These are phyloP conservation scores for Sinodicranocentrus sp. DNA, from an alignment of 2,888 invertebrate genomes.

Conservation along the genomic window DNA sequence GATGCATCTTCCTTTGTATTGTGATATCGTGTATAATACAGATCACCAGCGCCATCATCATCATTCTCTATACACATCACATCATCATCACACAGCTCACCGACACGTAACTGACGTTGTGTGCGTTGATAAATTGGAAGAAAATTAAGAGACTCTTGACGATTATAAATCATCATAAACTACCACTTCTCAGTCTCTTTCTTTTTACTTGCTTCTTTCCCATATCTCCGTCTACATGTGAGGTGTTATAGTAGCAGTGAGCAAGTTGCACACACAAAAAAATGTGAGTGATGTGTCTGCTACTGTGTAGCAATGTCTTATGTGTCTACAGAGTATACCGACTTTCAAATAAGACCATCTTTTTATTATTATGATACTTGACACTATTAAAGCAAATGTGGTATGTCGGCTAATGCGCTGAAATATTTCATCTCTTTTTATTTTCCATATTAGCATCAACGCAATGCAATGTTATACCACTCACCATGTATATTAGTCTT, in stretches of 20 bases:
- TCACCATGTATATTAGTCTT: no score
- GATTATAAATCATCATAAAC: conserved; percentile 76
- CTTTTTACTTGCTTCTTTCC: conserved; percentile 9
- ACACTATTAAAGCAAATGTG: conserved; percentile 48
- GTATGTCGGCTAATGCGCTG: conserved; percentile 13
- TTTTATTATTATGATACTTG: conserved; percentile 34
- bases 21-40: conserved; percentile 54
- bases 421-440: conserved; percentile 26
- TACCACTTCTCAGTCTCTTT: conserved; percentile 51
- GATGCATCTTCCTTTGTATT: conserved; percentile 57
- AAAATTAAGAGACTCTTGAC: conserved; percentile 75
- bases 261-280: no score
- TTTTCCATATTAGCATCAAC: neutral
- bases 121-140: conserved; percentile 74
- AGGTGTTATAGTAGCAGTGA: neutral
- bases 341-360: conserved; percentile 22
- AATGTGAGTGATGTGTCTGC: neutral
- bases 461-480: no score
- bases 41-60: conserved; percentile 48
- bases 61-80: conserved; percentile 58
- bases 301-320: neutral
- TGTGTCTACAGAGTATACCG: no score
- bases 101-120: conserved; percentile 66
- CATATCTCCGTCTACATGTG: neutral
- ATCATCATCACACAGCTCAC: conserved; percentile 62